phyloP scores from a whole-genome alignment of 2,888 invertebrate species.

The Ormyrus pomaceus region DNA sequence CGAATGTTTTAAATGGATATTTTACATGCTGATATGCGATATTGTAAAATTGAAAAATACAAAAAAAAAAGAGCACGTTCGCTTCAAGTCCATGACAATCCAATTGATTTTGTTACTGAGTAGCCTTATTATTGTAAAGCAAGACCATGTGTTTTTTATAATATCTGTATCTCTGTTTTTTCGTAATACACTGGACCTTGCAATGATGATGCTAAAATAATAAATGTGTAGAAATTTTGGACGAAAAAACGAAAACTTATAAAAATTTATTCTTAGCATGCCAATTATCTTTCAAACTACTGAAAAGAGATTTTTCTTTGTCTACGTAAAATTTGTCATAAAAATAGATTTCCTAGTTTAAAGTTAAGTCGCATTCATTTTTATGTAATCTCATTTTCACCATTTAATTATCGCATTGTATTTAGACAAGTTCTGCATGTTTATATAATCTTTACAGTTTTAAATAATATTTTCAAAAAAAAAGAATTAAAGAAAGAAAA shows the following conservation, averaged over 20 bases:
- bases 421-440: not conserved
- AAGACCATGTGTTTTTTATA: not conserved
- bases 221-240: not conserved
- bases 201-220: conserved; percentile 9
- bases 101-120: not conserved
- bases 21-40: too few species aligned
- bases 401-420: not conserved
- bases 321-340: conserved; percentile 7
- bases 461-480: not conserved
- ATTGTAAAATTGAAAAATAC: too few species aligned
- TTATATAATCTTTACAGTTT: conserved; percentile 23
- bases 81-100: not conserved
- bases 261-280: not conserved
- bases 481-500: not conserved
- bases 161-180: conserved; percentile 15
- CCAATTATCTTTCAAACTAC: not conserved
- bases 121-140: too few species aligned
- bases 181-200: conserved; percentile 29
- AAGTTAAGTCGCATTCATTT: not conserved
- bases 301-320: conserved; percentile 4
- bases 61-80: too few species aligned
- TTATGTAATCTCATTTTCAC: not conserved
- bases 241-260: not conserved
- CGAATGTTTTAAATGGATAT: too few species aligned
- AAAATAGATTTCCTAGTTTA: conserved; percentile 3